Conservation (phyloP, 1,140 invertebrate species). For the Riptortus pedestris region DNA sequence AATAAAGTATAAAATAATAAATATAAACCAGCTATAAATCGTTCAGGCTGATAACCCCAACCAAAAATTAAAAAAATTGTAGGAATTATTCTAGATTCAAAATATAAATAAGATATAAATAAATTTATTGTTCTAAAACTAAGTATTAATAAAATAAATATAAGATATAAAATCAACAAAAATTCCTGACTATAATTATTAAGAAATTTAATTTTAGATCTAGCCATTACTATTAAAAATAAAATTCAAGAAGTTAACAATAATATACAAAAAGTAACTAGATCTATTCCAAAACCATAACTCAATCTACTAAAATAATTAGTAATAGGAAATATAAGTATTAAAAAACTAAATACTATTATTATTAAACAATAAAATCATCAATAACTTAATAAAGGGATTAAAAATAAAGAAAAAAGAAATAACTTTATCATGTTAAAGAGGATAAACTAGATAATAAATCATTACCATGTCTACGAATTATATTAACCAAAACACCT, state of each 20-base stretch:
- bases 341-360: slow-evolving; percentile 26
- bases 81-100: too few relatives aligned
- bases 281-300: neutral
- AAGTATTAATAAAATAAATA: slow-evolving; percentile 45
- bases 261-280: neutral
- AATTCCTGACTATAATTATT: slow-evolving; percentile 40
- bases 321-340: slow-evolving; percentile 39
- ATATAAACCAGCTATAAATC: slow-evolving; percentile 47
- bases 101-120: too few relatives aligned
- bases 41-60: too few relatives aligned
- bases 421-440: slow-evolving; percentile 45
- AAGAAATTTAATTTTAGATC: slow-evolving; percentile 35
- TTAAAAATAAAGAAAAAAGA: slow-evolving; percentile 41
- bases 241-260: slow-evolving; percentile 39
- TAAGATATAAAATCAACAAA: slow-evolving; percentile 43
- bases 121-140: too few relatives aligned
- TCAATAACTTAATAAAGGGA: slow-evolving; percentile 35
- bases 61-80: too few relatives aligned
- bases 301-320: slow-evolving; percentile 40
- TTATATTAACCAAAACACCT: slow-evolving; percentile 45
- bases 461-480: slow-evolving; percentile 46
- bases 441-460: slow-evolving; percentile 43
- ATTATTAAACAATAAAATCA: slow-evolving; percentile 40
- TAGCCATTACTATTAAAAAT: slow-evolving; percentile 43
- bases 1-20: slow-evolving; percentile 52